phyloP scores from a whole-genome alignment of 2,888 invertebrate species.

The Ferrisia virgata region DNA sequence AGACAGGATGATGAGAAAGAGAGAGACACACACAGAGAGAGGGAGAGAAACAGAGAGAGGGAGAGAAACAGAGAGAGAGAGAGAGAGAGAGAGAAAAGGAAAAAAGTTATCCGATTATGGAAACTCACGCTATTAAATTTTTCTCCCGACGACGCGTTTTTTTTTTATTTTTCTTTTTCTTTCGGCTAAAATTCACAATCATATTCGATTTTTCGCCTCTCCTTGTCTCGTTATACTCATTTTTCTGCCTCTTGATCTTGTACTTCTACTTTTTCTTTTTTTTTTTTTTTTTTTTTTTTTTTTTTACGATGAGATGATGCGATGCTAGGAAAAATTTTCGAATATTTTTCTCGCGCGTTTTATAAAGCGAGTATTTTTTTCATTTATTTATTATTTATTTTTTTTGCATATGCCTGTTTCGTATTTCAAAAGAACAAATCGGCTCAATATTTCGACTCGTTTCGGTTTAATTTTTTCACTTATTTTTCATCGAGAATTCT shows the following conservation, averaged over 20 bases:
- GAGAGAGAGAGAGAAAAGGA: no score
- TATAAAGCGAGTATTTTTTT: no score
- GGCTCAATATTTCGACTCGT: neutral
- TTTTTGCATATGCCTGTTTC: neutral
- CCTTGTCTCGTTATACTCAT: neutral
- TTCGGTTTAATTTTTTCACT: neutral
- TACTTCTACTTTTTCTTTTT: neutral
- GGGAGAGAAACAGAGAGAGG: no score
- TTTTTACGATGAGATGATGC: no score
- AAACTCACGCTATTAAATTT: slow-evolving; percentile 41
- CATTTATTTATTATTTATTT: no score
- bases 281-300: no score
- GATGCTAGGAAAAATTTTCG: no score
- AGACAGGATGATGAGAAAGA: no score
- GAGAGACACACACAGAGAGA: no score
- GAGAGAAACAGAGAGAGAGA: no score
- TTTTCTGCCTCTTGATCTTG: neutral
- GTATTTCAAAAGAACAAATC: neutral
- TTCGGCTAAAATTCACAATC: neutral
- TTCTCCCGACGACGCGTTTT: slow-evolving; percentile 36
- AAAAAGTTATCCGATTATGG: slow-evolving; percentile 40
- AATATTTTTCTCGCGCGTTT: no score
- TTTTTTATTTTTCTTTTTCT: neutral
- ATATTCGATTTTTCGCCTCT: neutral
- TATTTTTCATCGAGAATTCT: neutral